Evolutionary conservation across 2,113 vertebrate genomes (phyloP), one percentile per base, ranked within the genome.

Genomic region (Artemisiospiza belli): DNA sequence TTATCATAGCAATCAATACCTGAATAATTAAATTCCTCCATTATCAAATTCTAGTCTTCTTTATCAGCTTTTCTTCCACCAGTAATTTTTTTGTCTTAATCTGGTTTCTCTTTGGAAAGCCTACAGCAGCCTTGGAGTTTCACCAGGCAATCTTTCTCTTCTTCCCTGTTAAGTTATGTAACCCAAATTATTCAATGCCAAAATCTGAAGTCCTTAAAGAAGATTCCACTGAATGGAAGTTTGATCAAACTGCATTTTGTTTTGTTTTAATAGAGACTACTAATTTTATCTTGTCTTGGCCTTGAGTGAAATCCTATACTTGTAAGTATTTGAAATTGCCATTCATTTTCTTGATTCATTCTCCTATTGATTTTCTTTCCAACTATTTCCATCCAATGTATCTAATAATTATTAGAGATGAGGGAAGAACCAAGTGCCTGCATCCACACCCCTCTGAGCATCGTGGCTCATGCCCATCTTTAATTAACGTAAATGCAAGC

Each of bases 291-390:
- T 94, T 90, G 85, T 90, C 76, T 83, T 43, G 30, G 52, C 77
- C 75, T 78, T 94, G 94, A 96, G 80, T 92, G 86, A 96, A 95
- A 96, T 94, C 92, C 90, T 95, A 89, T 94, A 90, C 49, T 43
- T 46, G 79, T 64, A 92, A 93, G 83, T 95, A 95, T 87, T 94
- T 94, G 90, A 96, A 96, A 93, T 88, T 82, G 76, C 83, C 83
- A 95, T 95, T 96, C 73, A 90, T 95, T 97, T 97, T 94, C 93
- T 96, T 95, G 95, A 95, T 93, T 97, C 94, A 96, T 95, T 95
- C 58, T 66, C 89, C 54, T 91, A 96, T 95, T 95, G 95, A 97
- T 96, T 96, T 97, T 87, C 94, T 92, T 90, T 88, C 93, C 37
- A 86, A 72, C 79, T 94, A 81, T 92, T 90, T 83, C 83, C 83